Conservation (phyloP, 2,888 invertebrate genomes). For the Ennomos erosarius region DNA sequence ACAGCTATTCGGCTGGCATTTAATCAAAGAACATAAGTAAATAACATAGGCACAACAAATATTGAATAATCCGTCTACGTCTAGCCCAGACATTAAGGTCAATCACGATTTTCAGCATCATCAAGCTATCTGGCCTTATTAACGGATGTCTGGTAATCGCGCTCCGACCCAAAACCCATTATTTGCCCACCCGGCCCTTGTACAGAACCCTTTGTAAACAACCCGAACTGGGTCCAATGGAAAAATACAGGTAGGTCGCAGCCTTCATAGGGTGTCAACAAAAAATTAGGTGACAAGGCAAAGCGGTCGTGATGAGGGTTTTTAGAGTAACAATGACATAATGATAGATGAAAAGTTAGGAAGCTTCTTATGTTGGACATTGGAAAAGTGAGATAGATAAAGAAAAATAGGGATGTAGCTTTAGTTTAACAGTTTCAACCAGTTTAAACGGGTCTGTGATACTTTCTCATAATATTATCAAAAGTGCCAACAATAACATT, state of each 20-base stretch:
- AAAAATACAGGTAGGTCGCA: conserved; percentile 53
- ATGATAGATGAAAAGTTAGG: conserved; percentile 22
- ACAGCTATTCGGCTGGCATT: no score
- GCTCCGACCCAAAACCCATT: conserved; percentile 25
- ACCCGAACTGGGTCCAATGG: conserved; percentile 45
- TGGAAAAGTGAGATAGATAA: no score
- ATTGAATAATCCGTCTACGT: conserved; percentile 17
- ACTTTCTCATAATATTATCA: no score
- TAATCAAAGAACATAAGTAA: background rate
- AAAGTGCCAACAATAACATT: no score
- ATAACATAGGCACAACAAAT: conserved; percentile 4
- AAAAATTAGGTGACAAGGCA: conserved; percentile 49
- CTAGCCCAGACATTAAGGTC: conserved; percentile 23
- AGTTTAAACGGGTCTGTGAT: no score
- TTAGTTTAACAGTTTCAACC: no score
- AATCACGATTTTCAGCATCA: conserved; percentile 23
- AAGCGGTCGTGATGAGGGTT: conserved; percentile 35
- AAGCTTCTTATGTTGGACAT: background rate
- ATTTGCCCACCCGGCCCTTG: conserved; percentile 51
- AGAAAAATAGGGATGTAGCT: no score
- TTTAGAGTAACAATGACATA: conserved; percentile 23
- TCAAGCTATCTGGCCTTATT: conserved; percentile 31
- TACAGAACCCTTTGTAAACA: conserved; percentile 52
- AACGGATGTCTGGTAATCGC: conserved; percentile 33
- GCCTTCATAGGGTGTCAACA: conserved; percentile 32